A percentile compares a stretch with the other conserved stretches of the same genome.
phyloP scores from a whole-genome alignment of 2,888 invertebrate genomes.

The Lymantria monacha region DNA sequence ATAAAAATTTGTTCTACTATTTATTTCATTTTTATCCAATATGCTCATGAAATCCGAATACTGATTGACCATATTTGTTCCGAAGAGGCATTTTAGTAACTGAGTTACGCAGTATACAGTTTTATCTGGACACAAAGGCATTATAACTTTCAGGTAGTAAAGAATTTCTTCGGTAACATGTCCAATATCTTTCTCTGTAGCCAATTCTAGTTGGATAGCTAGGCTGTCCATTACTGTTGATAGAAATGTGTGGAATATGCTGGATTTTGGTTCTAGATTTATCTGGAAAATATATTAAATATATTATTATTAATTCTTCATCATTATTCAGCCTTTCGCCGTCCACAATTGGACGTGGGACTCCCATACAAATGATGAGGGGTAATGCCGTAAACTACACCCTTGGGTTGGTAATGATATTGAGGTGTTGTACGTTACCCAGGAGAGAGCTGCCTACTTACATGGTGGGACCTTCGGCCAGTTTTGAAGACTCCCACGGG shows the following conservation, averaged over 20 bases:
- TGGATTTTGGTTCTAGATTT: conserved; percentile 88
- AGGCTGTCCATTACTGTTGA: conserved; percentile 84
- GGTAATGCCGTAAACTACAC: too few species aligned
- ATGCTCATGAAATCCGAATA: conserved; percentile 67
- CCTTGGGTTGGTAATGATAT: too few species aligned
- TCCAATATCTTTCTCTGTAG: conserved; percentile 86
- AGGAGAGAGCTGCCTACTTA: too few species aligned
- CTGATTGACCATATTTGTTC: conserved; percentile 85
- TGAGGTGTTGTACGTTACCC: neutral
- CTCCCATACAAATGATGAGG: neutral
- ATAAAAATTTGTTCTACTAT: conserved; percentile 45
- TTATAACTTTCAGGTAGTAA: conserved; percentile 87
- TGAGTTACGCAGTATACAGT: conserved; percentile 90
- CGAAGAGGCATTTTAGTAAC: conserved; percentile 88
- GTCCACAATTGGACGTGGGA: too few species aligned
- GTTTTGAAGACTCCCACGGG: too few species aligned
- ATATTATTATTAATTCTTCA: too few species aligned
- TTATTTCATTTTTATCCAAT: conserved; percentile 32
- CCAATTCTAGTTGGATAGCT: conserved; percentile 86
- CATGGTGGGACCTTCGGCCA: too few species aligned
- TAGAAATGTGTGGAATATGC: conserved; percentile 87
- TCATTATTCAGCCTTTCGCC: too few species aligned
- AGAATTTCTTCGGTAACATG: conserved; percentile 91
- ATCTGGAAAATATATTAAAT: conserved; percentile 76
- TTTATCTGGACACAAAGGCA: conserved; percentile 85